These are phyloP conservation scores for Phainopepla nitens DNA, from an alignment of 2,113 vertebrate genomes.

Conservation along the genomic window DNA sequence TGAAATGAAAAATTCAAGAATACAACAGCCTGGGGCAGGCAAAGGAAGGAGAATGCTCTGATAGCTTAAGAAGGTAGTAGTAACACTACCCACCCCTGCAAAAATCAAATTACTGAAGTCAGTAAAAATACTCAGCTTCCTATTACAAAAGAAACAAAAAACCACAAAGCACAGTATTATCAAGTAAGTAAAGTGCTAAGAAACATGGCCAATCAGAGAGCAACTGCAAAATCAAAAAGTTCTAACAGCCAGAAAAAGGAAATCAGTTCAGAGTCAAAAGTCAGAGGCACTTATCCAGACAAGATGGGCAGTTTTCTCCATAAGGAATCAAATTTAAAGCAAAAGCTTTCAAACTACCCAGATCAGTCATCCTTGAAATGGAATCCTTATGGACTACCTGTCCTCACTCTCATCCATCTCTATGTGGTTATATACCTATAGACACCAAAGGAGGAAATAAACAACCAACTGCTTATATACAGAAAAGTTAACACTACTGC, in stretches of 20 bases:
- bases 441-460: background rate
- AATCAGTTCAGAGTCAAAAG: background rate
- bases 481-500: background rate
- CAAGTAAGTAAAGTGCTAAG: background rate
- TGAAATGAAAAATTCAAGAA: background rate
- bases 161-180: background rate
- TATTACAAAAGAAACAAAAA: background rate
- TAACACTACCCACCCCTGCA: background rate
- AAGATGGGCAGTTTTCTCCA: rapidly evolving
- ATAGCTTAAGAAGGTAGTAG: background rate
- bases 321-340: background rate
- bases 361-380: background rate
- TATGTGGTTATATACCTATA: background rate
- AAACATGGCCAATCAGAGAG: background rate
- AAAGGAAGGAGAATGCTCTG: background rate
- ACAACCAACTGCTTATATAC: background rate
- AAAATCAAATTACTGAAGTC: background rate
- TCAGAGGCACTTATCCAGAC: background rate
- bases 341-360: background rate
- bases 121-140: background rate
- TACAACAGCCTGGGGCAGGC: background rate
- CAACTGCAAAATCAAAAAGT: background rate
- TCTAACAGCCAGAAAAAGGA: background rate
- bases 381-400: background rate
- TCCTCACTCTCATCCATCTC: background rate